phyloP scores from a whole-genome alignment of 2,797 vertebrate species.

The Okamejei kenojei region DNA sequence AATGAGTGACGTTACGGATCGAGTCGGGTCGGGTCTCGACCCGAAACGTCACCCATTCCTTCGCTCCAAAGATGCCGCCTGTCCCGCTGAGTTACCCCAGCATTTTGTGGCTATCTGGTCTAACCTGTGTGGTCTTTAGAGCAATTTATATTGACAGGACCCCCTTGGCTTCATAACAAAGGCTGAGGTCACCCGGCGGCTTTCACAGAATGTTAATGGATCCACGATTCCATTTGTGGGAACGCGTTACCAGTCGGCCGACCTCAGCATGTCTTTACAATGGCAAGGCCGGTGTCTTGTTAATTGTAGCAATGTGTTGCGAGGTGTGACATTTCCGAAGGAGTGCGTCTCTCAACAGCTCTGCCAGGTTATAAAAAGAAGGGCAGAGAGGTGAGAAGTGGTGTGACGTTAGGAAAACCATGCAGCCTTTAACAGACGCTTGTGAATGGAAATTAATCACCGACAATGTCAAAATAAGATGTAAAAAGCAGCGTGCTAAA shows the following conservation, averaged over 20 bases:
- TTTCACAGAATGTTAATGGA: not conserved
- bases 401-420: not conserved
- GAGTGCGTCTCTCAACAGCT: not conserved
- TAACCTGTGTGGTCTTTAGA: not conserved
- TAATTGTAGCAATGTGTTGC: not conserved
- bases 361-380: not conserved
- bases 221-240: not conserved
- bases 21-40: too few relatives aligned
- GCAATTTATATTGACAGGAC: not conserved
- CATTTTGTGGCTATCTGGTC: too few relatives aligned
- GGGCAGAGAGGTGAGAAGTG: not conserved
- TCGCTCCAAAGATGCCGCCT: too few relatives aligned
- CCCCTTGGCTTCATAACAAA: not conserved
- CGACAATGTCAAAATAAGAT: not conserved
- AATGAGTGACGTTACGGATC: too few relatives aligned
- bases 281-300: not conserved
- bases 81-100: too few relatives aligned
- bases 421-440: not conserved
- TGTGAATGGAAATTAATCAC: constrained; percentile 8
- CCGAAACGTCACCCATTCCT: too few relatives aligned
- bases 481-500: not conserved
- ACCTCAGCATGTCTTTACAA: too few relatives aligned
- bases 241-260: not conserved
- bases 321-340: constrained; percentile 3
- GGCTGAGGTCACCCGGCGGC: too few relatives aligned